Evolutionary conservation across 2,888 invertebrate genomes (phyloP).

Genomic region (Junonia oenone): DNA sequence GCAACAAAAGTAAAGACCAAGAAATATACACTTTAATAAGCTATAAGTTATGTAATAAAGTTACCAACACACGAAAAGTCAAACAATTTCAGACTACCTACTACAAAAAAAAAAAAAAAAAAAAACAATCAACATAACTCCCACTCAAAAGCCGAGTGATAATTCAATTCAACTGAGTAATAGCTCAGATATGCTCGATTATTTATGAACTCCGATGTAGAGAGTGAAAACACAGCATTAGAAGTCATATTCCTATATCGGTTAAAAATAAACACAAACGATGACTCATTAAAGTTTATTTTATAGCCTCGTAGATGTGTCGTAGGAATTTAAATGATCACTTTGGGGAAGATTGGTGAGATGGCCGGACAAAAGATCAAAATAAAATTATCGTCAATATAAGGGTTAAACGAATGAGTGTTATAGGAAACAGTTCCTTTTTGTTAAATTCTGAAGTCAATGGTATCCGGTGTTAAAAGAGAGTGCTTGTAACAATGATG

Average conservation of each 20-base stretch:
- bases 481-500: background rate
- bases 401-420: background rate
- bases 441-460: background rate
- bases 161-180: constrained; percentile 13
- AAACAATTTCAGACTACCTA: background rate
- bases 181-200: constrained; percentile 13
- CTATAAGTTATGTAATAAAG: background rate
- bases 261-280: constrained; percentile 1
- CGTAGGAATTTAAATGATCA: background rate
- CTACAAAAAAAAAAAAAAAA: too few species aligned
- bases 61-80: background rate
- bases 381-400: background rate
- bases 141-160: constrained; percentile 11
- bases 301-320: background rate
- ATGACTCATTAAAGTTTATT: constrained; percentile 3
- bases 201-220: constrained; percentile 8
- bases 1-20: background rate
- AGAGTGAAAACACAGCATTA: constrained; percentile 4
- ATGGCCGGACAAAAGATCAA: background rate
- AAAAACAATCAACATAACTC: background rate
- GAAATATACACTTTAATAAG: too few species aligned
- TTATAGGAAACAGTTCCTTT: too few species aligned
- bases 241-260: background rate
- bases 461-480: background rate
- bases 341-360: background rate